Conservation (phyloP, 2,888 invertebrate species). For the Lottia scabra region DNA sequence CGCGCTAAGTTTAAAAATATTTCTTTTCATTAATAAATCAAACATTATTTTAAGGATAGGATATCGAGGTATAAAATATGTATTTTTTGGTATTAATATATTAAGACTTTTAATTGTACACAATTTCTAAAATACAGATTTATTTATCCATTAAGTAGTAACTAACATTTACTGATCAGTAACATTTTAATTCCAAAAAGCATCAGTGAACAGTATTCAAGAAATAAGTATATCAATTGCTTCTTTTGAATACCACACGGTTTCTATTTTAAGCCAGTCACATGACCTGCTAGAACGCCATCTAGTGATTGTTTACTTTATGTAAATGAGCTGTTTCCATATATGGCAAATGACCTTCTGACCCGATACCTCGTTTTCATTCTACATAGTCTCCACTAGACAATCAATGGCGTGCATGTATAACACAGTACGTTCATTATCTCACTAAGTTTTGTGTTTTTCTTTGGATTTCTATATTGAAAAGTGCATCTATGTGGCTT, state of each 20-base stretch:
- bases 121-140: too few species aligned
- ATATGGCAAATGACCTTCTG: slow-evolving; percentile 3
- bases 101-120: too few species aligned
- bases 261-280: neutral
- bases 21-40: too few species aligned
- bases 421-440: neutral
- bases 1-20: too few species aligned
- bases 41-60: too few species aligned
- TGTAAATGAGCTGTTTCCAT: neutral
- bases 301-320: slow-evolving; percentile 2
- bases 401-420: slow-evolving; percentile 4
- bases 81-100: too few species aligned
- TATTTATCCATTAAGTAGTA: too few species aligned
- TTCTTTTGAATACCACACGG: neutral
- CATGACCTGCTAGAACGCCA: neutral
- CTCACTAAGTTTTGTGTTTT: slow-evolving; percentile 2
- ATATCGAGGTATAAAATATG: too few species aligned
- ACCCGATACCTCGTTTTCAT: neutral
- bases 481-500: slow-evolving; percentile 7
- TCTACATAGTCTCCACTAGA: neutral
- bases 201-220: too few species aligned
- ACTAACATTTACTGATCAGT: too few species aligned
- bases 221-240: too few species aligned
- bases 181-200: too few species aligned
- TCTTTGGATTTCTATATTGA: neutral